Evolutionary conservation across 2,888 invertebrate species (phyloP).

Genomic region (Apomyelois bistriatella): DNA sequence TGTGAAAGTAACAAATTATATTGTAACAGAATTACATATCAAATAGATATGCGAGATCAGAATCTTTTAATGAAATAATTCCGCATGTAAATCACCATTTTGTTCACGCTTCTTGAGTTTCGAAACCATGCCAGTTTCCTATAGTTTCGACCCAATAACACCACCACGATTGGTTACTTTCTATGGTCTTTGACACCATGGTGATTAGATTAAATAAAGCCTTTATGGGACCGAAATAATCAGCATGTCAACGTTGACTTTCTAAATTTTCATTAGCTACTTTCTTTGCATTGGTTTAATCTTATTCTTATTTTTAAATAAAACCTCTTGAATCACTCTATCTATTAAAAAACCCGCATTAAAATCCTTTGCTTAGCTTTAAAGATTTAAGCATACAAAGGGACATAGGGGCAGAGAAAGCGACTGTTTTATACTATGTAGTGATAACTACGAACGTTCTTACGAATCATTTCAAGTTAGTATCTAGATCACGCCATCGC

Average conservation of each 20-base stretch:
- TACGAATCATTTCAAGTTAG: background rate
- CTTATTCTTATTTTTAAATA: background rate
- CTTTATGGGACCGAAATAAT: constrained; percentile 2
- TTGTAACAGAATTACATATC: background rate
- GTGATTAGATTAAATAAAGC: background rate
- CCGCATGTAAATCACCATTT: constrained; percentile 1
- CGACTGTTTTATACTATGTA: too few relatives aligned
- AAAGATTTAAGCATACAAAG: too few relatives aligned
- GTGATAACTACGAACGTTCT: too few relatives aligned
- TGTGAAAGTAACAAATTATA: background rate
- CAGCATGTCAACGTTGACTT: background rate
- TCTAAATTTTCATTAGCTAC: background rate
- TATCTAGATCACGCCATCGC: background rate
- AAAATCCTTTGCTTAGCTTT: too few relatives aligned
- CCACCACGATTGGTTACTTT: background rate
- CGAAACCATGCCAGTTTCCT: background rate
- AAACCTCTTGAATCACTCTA: too few relatives aligned
- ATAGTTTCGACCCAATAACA: constrained; percentile 9
- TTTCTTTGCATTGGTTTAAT: background rate
- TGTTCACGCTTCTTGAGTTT: background rate
- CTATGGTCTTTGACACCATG: constrained; percentile 4
- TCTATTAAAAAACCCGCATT: too few relatives aligned
- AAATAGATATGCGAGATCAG: background rate
- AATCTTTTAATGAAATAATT: constrained; percentile 5
- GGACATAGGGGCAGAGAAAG: too few relatives aligned